Evolutionary conservation across 2,113 vertebrate genomes (phyloP).

Genomic region (Aix galericulata): DNA sequence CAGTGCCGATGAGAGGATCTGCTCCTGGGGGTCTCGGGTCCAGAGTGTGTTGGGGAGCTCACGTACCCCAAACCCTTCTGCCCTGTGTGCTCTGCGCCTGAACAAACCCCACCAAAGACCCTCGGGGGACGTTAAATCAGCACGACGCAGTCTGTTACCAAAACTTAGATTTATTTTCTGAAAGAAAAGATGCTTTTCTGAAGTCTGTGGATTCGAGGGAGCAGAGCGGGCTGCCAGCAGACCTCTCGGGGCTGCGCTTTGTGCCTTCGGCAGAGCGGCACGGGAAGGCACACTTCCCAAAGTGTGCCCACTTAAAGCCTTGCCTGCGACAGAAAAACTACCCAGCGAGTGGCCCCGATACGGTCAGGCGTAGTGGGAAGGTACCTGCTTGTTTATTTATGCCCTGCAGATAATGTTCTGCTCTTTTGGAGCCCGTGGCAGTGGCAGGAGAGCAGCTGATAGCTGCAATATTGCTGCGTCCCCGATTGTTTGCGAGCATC

Average conservation of each 20-base stretch:
- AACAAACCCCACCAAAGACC: background rate
- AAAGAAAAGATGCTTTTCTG: background rate
- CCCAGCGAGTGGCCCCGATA: background rate
- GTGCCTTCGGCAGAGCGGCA: background rate
- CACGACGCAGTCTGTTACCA: background rate
- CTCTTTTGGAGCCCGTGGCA: slow-evolving; percentile 41
- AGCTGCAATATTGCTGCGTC: slow-evolving; percentile 64
- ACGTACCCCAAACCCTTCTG: background rate
- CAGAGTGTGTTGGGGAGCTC: slow-evolving; percentile 17
- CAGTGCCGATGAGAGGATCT: rapidly evolving
- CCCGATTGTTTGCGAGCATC: slow-evolving; percentile 72
- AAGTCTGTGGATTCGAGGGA: background rate
- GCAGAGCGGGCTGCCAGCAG: background rate
- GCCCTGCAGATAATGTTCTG: slow-evolving; percentile 27
- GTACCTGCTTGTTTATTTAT: slow-evolving; percentile 47
- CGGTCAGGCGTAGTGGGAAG: background rate
- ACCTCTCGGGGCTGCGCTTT: background rate
- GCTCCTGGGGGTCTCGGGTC: rapidly evolving
- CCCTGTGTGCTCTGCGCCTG: background rate
- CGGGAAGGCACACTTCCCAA: background rate
- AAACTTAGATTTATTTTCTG: slow-evolving; percentile 11
- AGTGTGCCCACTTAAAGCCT: background rate
- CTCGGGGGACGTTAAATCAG: slow-evolving; percentile 2
- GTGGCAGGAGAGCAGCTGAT: slow-evolving; percentile 54
- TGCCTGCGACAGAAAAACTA: background rate